These are phyloP conservation scores for Gasterosteus aculeatus DNA, from an alignment of 2,113 vertebrate genomes.

Conservation along the genomic window DNA sequence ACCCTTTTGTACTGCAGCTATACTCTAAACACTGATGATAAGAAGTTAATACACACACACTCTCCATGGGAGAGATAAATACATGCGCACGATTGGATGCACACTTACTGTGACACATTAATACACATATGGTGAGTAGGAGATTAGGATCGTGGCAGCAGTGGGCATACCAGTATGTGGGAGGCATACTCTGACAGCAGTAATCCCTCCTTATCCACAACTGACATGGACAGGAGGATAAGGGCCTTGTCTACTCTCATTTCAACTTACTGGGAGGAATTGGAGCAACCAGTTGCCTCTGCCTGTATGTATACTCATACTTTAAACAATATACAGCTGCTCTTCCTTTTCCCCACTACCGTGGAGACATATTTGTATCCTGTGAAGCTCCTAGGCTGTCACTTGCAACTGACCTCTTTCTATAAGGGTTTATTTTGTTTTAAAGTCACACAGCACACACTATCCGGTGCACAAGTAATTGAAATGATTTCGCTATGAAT, in stretches of 20 bases:
- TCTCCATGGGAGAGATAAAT: slow-evolving; percentile 12
- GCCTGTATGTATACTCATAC: not conserved
- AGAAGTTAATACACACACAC: slow-evolving; percentile 25
- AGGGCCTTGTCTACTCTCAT: slow-evolving; percentile 42
- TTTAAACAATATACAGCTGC: not conserved
- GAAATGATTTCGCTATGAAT: not conserved
- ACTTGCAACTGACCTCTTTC: not conserved
- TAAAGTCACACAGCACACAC: not conserved
- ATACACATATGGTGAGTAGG: slow-evolving; percentile 44
- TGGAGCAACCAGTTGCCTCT: slow-evolving; percentile 21
- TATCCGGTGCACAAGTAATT: not conserved
- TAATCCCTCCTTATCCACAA: slow-evolving; percentile 60
- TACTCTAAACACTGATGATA: slow-evolving; percentile 24
- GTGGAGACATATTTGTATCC: not conserved
- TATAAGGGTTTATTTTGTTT: not conserved
- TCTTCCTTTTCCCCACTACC: not conserved
- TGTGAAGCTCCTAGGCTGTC: not conserved
- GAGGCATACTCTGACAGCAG: slow-evolving; percentile 47
- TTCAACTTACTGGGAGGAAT: slow-evolving; percentile 35
- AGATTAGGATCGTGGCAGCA: slow-evolving; percentile 42
- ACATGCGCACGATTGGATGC: not conserved
- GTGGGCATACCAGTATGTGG: slow-evolving; percentile 34
- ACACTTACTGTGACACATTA: slow-evolving; percentile 34
- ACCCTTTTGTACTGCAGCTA: slow-evolving; percentile 29
- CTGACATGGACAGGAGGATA: slow-evolving; percentile 53